Evolutionary conservation across 2,113 vertebrate genomes (phyloP).

Genomic region (Ageneiosus marmoratus): DNA sequence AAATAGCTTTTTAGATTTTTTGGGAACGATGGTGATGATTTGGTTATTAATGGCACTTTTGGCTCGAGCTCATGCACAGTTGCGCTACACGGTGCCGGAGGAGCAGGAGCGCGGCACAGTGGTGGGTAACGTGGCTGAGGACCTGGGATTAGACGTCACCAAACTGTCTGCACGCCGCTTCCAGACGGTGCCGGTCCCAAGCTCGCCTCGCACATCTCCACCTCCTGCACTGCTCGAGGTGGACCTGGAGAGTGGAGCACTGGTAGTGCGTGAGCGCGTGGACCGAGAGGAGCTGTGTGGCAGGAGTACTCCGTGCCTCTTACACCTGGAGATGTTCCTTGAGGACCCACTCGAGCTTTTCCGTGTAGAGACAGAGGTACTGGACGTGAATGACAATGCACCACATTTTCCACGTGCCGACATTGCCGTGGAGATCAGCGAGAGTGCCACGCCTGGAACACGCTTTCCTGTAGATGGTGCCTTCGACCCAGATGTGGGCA

Average conservation of each 20-base stretch:
- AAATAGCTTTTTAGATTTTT: background rate
- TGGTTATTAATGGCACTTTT: slow-evolving; percentile 83
- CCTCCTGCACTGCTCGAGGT: slow-evolving; percentile 18
- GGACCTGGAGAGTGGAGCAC: slow-evolving; percentile 68
- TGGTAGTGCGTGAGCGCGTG: slow-evolving; percentile 64
- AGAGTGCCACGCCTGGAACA: slow-evolving; percentile 94
- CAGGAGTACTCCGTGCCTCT: slow-evolving; percentile 88
- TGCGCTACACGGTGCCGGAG: slow-evolving; percentile 94
- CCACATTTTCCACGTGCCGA: slow-evolving; percentile 92
- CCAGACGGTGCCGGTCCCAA: slow-evolving; percentile 88
- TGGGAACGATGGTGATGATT: slow-evolving; percentile 79
- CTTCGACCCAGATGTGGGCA: slow-evolving; percentile 96
- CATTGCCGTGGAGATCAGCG: slow-evolving; percentile 94
- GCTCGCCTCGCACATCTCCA: slow-evolving; percentile 53
- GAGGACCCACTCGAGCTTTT: slow-evolving; percentile 96
- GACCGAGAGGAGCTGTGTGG: slow-evolving; percentile 70
- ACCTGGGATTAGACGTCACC: slow-evolving; percentile 96
- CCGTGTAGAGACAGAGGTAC: slow-evolving; percentile 92
- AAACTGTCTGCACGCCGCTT: slow-evolving; percentile 94
- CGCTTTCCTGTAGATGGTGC: slow-evolving; percentile 96
- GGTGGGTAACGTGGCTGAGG: slow-evolving; percentile 97
- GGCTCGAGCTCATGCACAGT: slow-evolving; percentile 86
- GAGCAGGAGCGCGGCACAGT: slow-evolving; percentile 93
- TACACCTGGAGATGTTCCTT: slow-evolving; percentile 96
- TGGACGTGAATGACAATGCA: slow-evolving; percentile 97